Conservation (phyloP, 2,113 vertebrate species). For the Pachycephala philippinensis region DNA sequence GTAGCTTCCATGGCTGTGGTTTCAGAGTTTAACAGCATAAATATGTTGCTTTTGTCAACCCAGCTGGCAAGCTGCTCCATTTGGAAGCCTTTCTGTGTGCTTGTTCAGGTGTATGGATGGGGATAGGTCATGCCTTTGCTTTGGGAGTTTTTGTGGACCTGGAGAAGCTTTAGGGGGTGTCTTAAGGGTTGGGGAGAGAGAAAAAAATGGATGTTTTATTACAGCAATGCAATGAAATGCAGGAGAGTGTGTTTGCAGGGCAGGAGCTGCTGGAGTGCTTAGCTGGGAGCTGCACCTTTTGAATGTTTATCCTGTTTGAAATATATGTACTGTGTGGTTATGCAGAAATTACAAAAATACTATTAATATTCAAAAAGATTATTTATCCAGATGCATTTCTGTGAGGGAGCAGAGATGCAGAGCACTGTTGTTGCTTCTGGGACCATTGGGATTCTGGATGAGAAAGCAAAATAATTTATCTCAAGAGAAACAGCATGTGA, state of each 20-base stretch:
- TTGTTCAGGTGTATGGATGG: neutral
- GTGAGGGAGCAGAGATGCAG: neutral
- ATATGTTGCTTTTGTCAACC: neutral
- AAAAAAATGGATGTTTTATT: neutral
- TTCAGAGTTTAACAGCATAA: neutral
- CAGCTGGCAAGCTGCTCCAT: neutral
- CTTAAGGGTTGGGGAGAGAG: accelerated
- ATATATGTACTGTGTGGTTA: neutral
- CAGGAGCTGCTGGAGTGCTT: neutral
- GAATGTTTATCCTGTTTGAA: neutral
- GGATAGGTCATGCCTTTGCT: neutral
- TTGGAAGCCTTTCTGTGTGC: neutral
- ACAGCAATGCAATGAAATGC: neutral
- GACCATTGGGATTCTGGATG: neutral
- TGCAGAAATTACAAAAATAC: neutral
- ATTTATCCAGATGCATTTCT: neutral
- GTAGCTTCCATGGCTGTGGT: neutral
- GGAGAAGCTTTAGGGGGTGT: neutral
- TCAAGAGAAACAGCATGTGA: neutral
- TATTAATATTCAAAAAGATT: neutral
- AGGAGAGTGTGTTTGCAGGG: neutral
- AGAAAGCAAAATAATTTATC: neutral
- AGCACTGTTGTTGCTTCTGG: neutral
- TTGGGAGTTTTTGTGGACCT: neutral
- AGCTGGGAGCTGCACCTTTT: neutral